phyloP scores from a whole-genome alignment of 2,797 vertebrate genomes.

The Coregonus ussuriensis region DNA sequence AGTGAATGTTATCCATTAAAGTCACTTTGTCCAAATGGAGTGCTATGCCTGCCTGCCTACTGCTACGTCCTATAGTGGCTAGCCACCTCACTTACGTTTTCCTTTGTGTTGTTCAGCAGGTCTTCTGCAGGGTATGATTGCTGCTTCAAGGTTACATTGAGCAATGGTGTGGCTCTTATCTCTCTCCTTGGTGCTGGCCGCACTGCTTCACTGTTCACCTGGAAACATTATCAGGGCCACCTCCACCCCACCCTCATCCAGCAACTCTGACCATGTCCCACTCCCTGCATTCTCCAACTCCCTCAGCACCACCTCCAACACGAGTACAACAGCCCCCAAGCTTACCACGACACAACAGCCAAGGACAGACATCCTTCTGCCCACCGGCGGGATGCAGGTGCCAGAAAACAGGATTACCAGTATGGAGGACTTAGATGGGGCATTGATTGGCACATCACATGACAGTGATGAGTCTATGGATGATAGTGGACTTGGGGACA shows the following conservation, averaged over 20 bases:
- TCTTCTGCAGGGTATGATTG: conserved; percentile 22
- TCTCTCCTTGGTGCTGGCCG: conserved; percentile 34
- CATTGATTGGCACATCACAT: neutral
- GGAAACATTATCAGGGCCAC: conserved; percentile 40
- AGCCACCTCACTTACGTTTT: neutral
- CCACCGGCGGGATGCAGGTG: neutral
- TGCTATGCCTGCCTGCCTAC: neutral
- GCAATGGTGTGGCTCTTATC: conserved; percentile 49
- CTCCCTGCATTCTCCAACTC: neutral
- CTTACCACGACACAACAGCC: neutral
- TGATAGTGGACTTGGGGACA: neutral
- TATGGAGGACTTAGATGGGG: neutral
- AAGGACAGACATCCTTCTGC: neutral
- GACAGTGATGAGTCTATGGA: neutral
- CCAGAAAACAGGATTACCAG: neutral
- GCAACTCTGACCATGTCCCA: conserved; percentile 11
- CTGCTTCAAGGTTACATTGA: neutral
- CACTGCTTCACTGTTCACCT: conserved; percentile 37
- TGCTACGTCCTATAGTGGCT: neutral
- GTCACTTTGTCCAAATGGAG: neutral
- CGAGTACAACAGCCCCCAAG: neutral
- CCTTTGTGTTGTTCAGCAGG: conserved; percentile 38
- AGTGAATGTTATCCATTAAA: neutral
- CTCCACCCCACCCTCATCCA: conserved; percentile 27
- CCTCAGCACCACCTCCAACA: neutral